Evolutionary conservation across 1,140 invertebrate genomes (phyloP).

Genomic region (Penaeus indicus): DNA sequence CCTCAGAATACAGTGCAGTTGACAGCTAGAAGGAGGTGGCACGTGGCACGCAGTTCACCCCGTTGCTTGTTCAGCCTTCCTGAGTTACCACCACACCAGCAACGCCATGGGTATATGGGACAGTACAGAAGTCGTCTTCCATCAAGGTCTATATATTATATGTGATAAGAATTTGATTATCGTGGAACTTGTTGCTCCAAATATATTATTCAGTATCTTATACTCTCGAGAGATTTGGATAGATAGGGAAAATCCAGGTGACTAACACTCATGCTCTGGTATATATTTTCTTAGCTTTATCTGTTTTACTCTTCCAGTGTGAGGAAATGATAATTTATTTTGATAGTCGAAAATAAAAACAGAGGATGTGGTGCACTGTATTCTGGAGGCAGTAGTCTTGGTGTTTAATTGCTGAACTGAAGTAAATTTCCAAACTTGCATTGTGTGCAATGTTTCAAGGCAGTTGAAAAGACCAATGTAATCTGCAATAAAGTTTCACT

Average conservation of each 20-base stretch:
- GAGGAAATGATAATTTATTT: constrained; percentile 8
- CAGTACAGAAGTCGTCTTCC: constrained; percentile 39
- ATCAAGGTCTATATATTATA: constrained; percentile 40
- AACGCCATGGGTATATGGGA: not conserved
- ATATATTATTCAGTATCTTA: no score
- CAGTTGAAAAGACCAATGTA: constrained; percentile 58
- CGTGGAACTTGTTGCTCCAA: no score
- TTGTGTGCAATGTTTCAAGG: constrained; percentile 56
- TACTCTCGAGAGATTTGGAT: no score
- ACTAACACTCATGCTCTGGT: not conserved
- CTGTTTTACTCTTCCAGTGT: not conserved
- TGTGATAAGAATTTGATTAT: constrained; percentile 27
- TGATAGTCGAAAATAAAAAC: not conserved
- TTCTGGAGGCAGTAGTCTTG: constrained; percentile 42
- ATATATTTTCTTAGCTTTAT: constrained; percentile 1
- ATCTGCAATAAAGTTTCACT: constrained; percentile 55
- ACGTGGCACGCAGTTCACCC: not conserved
- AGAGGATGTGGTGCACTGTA: constrained; percentile 37
- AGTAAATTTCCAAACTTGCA: constrained; percentile 41
- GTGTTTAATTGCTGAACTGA: constrained; percentile 33
- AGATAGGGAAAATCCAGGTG: no score
- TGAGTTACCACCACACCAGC: not conserved
- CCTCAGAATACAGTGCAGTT: constrained; percentile 42
- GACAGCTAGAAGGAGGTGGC: not conserved
- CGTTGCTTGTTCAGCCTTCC: not conserved